Conservation (phyloP, 2,888 invertebrate genomes). For the Pocota personata region DNA sequence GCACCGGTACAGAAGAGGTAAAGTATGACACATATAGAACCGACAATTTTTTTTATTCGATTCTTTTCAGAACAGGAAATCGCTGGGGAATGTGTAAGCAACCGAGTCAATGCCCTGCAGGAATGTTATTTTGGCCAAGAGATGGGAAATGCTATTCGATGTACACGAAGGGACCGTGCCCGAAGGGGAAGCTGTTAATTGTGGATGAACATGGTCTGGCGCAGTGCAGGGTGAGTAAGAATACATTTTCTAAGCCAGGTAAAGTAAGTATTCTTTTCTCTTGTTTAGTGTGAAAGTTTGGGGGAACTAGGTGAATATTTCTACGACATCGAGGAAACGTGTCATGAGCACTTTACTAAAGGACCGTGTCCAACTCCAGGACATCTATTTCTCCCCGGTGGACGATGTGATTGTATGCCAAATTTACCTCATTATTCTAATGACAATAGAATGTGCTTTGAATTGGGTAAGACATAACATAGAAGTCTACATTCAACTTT, state of each 20-base stretch:
- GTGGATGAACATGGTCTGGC: constrained; percentile 86
- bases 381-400: constrained; percentile 89
- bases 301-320: constrained; percentile 85
- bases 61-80: constrained; percentile 83
- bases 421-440: constrained; percentile 90
- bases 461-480: constrained; percentile 85
- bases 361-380: constrained; percentile 91
- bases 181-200: constrained; percentile 88
- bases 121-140: constrained; percentile 90
- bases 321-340: constrained; percentile 87
- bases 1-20: constrained; percentile 75
- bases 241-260: background rate
- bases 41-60: constrained; percentile 56
- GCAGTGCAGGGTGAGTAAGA: constrained; percentile 85
- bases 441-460: constrained; percentile 88
- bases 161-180: constrained; percentile 90
- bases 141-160: constrained; percentile 90
- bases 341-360: constrained; percentile 91
- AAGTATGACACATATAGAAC: background rate
- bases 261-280: background rate
- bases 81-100: constrained; percentile 90
- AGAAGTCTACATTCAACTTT: background rate
- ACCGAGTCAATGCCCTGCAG: constrained; percentile 86
- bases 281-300: constrained; percentile 84
- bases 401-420: constrained; percentile 88